Conservation (phyloP, 1,140 invertebrate species). For the Neodiprion pinetum region DNA sequence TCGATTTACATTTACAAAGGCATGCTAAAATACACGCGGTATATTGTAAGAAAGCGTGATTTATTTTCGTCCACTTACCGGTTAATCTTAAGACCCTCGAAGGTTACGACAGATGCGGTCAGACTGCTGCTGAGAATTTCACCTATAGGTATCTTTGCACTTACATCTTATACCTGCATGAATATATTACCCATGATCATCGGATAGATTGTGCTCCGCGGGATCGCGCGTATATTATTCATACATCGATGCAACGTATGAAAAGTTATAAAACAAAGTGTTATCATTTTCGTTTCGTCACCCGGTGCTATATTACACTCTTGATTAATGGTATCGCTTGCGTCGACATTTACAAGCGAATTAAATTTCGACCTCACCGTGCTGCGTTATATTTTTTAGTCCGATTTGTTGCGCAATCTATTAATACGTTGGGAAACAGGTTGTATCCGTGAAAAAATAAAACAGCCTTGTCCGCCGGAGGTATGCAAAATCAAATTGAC, state of each 20-base stretch:
- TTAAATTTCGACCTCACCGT: neutral
- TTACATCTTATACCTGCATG: too few species aligned
- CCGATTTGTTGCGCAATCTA: neutral
- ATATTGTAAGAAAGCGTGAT: neutral
- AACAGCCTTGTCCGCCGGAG: too few species aligned
- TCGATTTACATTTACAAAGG: conserved; percentile 8
- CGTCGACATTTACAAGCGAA: neutral
- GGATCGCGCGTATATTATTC: too few species aligned
- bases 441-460: neutral
- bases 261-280: neutral
- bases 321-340: neutral
- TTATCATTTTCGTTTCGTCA: conserved; percentile 7
- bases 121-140: neutral
- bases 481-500: too few species aligned
- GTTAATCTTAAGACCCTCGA: conserved; percentile 4
- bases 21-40: neutral
- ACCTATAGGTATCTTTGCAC: too few species aligned
- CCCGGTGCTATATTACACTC: neutral
- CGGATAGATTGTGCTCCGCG: too few species aligned
- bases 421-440: neutral
- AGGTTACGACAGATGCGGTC: neutral
- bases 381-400: neutral
- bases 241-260: too few species aligned
- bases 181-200: too few species aligned
- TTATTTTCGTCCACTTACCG: conserved; percentile 4